These are phyloP conservation scores for Hymenopus coronatus DNA, from an alignment of 2,888 invertebrate genomes.

Conservation along the genomic window DNA sequence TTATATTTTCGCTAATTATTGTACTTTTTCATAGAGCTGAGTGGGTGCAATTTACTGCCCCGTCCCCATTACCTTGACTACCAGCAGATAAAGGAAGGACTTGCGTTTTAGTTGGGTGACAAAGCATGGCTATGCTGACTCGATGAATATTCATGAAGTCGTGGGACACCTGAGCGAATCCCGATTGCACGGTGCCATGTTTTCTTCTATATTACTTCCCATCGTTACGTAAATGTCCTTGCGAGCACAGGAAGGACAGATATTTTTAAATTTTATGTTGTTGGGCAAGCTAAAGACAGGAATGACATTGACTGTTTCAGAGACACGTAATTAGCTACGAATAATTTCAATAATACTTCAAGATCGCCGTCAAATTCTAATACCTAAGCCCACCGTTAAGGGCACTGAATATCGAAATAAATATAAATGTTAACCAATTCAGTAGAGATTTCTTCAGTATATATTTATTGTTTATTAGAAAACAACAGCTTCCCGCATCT, in stretches of 20 bases:
- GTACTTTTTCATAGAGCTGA: not conserved
- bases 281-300: not conserved
- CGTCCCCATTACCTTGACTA: not conserved
- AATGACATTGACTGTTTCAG: not conserved
- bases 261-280: not conserved
- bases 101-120: slow-evolving; percentile 33
- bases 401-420: no score
- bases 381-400: no score
- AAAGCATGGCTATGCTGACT: slow-evolving; percentile 31
- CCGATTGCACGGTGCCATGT: not conserved
- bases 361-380: no score
- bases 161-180: slow-evolving; percentile 13
- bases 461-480: no score
- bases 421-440: no score
- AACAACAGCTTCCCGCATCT: no score
- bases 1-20: not conserved
- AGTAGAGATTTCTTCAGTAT: no score
- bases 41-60: not conserved
- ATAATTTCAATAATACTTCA: no score
- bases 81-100: not conserved
- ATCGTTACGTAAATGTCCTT: not conserved
- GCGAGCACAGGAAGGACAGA: not conserved
- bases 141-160: slow-evolving; percentile 24
- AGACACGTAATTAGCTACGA: not conserved
- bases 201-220: not conserved